Evolutionary conservation across 2,797 vertebrate species (phyloP).

Genomic region (Pipistrellus pipistrellus): DNA sequence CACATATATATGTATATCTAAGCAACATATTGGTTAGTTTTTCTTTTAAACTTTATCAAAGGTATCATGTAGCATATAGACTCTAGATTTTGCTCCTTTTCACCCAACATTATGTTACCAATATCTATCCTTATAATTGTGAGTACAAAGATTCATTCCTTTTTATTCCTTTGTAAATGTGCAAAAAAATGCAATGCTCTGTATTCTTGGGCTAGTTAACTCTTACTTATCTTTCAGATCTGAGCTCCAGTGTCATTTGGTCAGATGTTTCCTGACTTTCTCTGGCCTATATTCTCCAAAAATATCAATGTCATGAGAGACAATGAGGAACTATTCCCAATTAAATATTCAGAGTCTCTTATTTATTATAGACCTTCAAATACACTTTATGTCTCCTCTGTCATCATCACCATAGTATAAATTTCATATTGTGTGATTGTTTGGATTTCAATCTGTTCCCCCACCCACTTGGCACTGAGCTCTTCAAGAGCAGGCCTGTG

Average conservation of each 20-base stretch:
- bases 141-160: background rate
- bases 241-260: background rate
- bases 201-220: background rate
- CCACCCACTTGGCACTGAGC: background rate
- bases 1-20: background rate
- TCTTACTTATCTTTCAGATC: background rate
- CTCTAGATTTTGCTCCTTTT: background rate
- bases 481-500: background rate
- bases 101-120: background rate
- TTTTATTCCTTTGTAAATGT: background rate
- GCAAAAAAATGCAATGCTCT: background rate
- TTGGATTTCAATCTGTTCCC: background rate
- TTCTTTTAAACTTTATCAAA: slow-evolving; percentile 28
- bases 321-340: no score
- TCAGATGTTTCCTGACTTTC: slow-evolving; percentile 27
- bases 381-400: background rate
- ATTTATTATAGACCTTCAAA: background rate
- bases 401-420: background rate
- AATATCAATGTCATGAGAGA: no score
- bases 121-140: background rate
- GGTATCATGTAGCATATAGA: background rate
- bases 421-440: background rate
- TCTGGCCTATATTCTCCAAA: no score
- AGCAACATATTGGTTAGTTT: background rate
- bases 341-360: background rate